A percentile compares a stretch with the other conserved stretches of the same genome.
These are phyloP conservation scores for Poecilus cupreus DNA, from an alignment of 2,888 invertebrate species.

Conservation along the genomic window DNA sequence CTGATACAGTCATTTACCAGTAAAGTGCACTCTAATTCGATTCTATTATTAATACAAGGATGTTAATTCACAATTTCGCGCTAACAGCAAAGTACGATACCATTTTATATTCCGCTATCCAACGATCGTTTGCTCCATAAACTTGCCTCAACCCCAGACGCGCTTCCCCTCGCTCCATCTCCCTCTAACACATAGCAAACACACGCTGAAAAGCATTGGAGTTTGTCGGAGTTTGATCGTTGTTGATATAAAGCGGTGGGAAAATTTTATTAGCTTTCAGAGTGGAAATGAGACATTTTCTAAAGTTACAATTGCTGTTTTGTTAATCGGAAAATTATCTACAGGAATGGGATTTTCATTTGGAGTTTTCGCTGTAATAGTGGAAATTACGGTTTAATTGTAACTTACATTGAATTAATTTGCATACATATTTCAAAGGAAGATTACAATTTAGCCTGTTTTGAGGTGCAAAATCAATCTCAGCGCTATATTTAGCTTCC, in stretches of 20 bases:
- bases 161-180: not conserved
- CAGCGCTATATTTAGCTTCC: not conserved
- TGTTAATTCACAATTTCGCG: conserved; percentile 19
- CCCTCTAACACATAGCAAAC: not conserved
- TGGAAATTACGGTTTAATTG: not conserved
- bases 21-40: conserved; percentile 38
- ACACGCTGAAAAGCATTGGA: no score
- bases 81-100: conserved; percentile 20
- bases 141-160: not conserved
- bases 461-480: conserved; percentile 35
- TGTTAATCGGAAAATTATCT: conserved; percentile 37
- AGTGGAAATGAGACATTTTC: not conserved
- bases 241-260: not conserved
- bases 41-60: conserved; percentile 41
- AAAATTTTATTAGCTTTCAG: conserved; percentile 32
- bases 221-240: not conserved
- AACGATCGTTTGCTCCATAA: not conserved
- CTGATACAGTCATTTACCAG: not conserved
- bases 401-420: not conserved
- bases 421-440: conserved; percentile 31
- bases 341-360: conserved; percentile 9
- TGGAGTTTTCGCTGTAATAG: not conserved
- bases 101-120: conserved; percentile 9
- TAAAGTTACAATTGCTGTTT: conserved; percentile 33
- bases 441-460: conserved; percentile 30